Evolutionary conservation across 2,888 invertebrate species (phyloP), one percentile per base, ranked within the genome.

Genomic region (Eilema caniola): DNA sequence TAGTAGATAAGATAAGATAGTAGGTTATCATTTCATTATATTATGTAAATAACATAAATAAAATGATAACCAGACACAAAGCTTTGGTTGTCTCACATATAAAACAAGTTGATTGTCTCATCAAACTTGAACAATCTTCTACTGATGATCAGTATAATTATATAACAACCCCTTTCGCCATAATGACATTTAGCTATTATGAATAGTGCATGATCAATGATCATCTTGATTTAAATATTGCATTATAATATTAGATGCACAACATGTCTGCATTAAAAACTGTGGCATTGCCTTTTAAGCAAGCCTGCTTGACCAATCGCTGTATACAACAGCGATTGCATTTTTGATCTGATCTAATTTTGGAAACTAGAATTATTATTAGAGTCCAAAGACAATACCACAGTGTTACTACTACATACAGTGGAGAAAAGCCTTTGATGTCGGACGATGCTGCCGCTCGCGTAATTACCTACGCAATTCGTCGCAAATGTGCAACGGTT

Each of bases 181-280:
- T 53, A 53, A 53, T 53, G 53, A n/a, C 53, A 53, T 53, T 53
- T n/a, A 53, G 53, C 10, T 31, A 66, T 71, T 70, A 68, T 63
- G 68, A 72, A 72, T 66, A 72, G 62, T 33, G 33, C 67, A 66
- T 73, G 69, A 62, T 65, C 65, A 71, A 66, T 73, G 69, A 62
- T 65, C 65, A 71, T 69, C 68, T 70, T 70, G 62, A 69, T 53
- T 53, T 53, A n/a, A 53, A 53, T 53, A 53, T 53, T 53, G 53
- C 53, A 53, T n/a, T 53, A 53, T 53, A 53, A 41, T 47, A 20
- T 53, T n/a, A 53, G n/a, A 53, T 53, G 53, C 53, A 53, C n/a
- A 53, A 53, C 2, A 53, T n/a, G n/a, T n/a, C 20, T 53, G 53
- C 53, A 53, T 53, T 20, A 10, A n/a, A 7, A 53, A 53, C 20